Evolutionary conservation across 2,113 vertebrate species (phyloP).

Genomic region (Cisticola juncidis): DNA sequence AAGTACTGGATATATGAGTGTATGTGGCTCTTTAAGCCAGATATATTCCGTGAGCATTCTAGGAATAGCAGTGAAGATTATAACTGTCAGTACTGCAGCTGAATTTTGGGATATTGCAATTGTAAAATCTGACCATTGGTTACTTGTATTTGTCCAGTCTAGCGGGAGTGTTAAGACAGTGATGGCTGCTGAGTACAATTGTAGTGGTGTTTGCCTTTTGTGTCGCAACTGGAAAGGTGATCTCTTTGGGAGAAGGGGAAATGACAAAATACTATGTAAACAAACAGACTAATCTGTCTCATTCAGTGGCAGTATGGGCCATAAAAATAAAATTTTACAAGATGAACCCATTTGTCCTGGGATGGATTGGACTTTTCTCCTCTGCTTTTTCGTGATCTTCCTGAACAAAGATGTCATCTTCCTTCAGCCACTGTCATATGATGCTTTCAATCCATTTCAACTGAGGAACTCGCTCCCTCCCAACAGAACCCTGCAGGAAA

Average conservation of each 20-base stretch:
- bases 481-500: not conserved
- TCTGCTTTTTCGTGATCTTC: not conserved
- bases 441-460: not conserved
- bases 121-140: not conserved
- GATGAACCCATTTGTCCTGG: not conserved
- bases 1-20: not conserved
- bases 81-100: not conserved
- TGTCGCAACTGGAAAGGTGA: not conserved
- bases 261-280: not conserved
- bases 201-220: not conserved
- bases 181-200: not conserved
- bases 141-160: not conserved
- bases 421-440: not conserved
- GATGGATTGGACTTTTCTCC: not conserved
- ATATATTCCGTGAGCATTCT: not conserved
- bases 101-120: not conserved
- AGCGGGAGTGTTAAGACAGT: not conserved
- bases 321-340: not conserved
- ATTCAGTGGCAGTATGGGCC: not conserved
- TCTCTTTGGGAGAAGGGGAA: not conserved
- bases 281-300: not conserved
- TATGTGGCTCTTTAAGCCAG: rapidly evolving
- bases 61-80: not conserved
- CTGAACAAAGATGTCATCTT: not conserved
- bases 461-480: not conserved